A percentile compares a stretch with the other conserved stretches of the same genome.
Evolutionary conservation across 2,113 vertebrate species (phyloP).

Genomic region (Acrocephalus kingi): DNA sequence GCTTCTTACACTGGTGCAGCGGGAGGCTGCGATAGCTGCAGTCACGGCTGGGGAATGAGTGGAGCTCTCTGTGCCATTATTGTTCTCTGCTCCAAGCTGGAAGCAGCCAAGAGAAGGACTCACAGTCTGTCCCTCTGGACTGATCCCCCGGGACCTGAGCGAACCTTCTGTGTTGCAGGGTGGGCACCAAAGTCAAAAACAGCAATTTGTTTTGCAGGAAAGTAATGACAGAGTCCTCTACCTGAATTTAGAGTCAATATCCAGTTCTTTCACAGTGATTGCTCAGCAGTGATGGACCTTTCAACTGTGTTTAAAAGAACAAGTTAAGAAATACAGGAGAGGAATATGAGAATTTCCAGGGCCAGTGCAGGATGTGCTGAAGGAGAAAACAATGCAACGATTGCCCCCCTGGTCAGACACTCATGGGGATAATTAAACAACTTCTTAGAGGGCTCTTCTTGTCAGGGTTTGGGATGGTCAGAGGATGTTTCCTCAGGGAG

Average conservation of each 20-base stretch:
- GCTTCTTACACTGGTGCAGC: background rate
- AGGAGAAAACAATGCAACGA: background rate
- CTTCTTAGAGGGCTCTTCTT: background rate
- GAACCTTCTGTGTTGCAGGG: background rate
- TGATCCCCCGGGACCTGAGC: fast-evolving
- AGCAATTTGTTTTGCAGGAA: fast-evolving
- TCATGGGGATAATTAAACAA: background rate
- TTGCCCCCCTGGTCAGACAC: background rate
- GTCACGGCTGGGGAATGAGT: background rate
- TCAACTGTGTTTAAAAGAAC: background rate
- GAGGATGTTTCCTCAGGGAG: background rate
- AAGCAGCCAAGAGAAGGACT: background rate
- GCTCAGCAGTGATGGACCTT: background rate
- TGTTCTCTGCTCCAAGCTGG: constrained; percentile 54
- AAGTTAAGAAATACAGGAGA: background rate
- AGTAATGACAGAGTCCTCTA: background rate
- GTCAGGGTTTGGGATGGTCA: background rate
- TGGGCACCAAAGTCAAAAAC: background rate
- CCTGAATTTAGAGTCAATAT: background rate
- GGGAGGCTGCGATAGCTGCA: background rate
- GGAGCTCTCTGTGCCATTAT: constrained; percentile 24
- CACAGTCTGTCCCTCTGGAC: background rate
- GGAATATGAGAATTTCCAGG: background rate
- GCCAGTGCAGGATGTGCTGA: background rate
- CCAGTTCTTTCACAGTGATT: background rate